Evolutionary conservation across 2,888 invertebrate genomes (phyloP).

Genomic region (Perdita meconis): DNA sequence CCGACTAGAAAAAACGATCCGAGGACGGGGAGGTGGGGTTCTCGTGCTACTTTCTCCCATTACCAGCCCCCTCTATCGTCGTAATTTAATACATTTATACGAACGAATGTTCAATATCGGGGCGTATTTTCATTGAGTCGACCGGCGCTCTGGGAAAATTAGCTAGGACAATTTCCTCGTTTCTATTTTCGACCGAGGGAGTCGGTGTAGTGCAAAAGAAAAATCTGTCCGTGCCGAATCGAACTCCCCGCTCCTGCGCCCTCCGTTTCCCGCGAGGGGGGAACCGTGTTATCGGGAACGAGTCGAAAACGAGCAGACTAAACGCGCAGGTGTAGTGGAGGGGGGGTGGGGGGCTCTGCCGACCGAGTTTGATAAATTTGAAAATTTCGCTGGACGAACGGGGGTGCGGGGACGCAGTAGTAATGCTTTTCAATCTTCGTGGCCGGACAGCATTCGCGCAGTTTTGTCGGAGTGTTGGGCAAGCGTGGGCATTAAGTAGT

Average conservation of each 20-base stretch:
- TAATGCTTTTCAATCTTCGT: slow-evolving; percentile 62
- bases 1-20: slow-evolving; percentile 60
- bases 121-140: slow-evolving; percentile 12
- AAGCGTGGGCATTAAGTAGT: slow-evolving; percentile 75
- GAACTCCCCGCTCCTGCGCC: background rate
- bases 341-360: background rate
- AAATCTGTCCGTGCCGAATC: background rate
- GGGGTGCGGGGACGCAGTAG: background rate
- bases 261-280: background rate
- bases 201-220: background rate
- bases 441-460: slow-evolving; percentile 43
- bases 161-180: slow-evolving; percentile 24
- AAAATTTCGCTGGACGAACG: background rate
- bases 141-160: slow-evolving; percentile 8
- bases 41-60: slow-evolving; percentile 34
- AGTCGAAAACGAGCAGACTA: background rate
- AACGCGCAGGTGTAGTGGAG: background rate
- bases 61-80: slow-evolving; percentile 15
- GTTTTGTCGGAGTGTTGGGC: slow-evolving; percentile 54
- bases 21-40: slow-evolving; percentile 5
- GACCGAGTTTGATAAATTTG: slow-evolving; percentile 37
- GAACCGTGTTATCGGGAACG: background rate
- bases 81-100: slow-evolving; percentile 48
- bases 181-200: slow-evolving; percentile 11
- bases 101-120: slow-evolving; percentile 16